Evolutionary conservation across 2,888 invertebrate species (phyloP), one percentile per base, ranked within the genome.

Genomic region (Monoplex corrugatus): DNA sequence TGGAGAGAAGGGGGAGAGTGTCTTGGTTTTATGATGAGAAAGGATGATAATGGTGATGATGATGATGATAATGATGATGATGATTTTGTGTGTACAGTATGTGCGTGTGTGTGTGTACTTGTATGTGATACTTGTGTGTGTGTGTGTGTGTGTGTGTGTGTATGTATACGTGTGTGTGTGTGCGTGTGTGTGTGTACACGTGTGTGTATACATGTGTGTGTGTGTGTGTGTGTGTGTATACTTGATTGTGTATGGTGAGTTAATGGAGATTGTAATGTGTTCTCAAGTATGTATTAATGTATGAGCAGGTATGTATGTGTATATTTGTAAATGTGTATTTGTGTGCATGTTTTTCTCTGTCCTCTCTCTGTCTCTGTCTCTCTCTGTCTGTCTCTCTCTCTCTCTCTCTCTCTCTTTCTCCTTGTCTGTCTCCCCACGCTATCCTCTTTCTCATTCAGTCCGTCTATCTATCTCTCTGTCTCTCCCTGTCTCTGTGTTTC

Each of bases 211-310:
- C n/a, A n/a, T 72, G 72, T 72, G 32, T 72, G 72, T 72, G 72
- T 72, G 72, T 72, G 72, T 72, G 72, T 72, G 72, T 72, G 68
- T 72, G 72, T 72, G 72, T 72, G 72, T 72, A 32, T 72, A 32
- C 32, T 13, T 57, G 57, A 1, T 13, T 57, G 57, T 57, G 57
- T 57, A 23, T 57, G 50, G 50, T 50, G 50, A 13, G 50, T 50
- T 8, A 13, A 19, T 50, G 50, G 8, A 19, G 8, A 19, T 50
- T 8, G 8, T 8, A 13, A 19, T 50, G 50, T 50, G 50, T 50
- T 8, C 19, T 8, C 19, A 19, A 13, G 72, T 72, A 32, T 72
- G 72, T 72, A 32, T 72, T 28, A n/a, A 8, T 72, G 72, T 72
- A 8, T 72, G 72, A n/a, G 72, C 2, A 32, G 1, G 72, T 16